Evolutionary conservation across 2,113 vertebrate genomes (phyloP), one percentile per base, ranked within the genome.

Genomic region (Blennius ocellaris): DNA sequence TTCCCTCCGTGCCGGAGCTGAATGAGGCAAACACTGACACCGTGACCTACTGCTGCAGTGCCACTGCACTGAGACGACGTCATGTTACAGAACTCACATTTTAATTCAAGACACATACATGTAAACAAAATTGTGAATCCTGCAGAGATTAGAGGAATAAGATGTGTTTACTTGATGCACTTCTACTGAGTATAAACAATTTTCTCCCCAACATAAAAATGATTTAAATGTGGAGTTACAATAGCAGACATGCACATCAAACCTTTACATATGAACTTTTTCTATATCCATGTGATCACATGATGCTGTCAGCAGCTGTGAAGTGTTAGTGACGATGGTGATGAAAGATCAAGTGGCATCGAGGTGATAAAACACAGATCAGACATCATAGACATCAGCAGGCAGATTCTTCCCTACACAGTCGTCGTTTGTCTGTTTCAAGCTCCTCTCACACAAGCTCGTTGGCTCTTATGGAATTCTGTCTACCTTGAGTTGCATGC

Each of bases 41-140:
- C 55, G 7, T 80, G 85, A 79, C 81, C 80, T 73, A 76, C 65
- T 84, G 66, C 65, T 63, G 21, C 39, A 14, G 82, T 43, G 57
- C 66, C 11, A 54, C 43, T 59, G 64, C 55, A 61, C 36, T 52
- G 14, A 65, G 37, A 65, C 3, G 6, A 37, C 44, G 48, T 62
- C 50, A 64, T 21, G 45, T 72, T 14, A 54, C 47, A 30, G 21
- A 30, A 30, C 21, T 30, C 10, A 5, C 36, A 40, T 76, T 75
- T 49, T 48, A 36, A 69, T 51, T 43, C 8, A 39, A 67, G 21
- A 76, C 44, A 62, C 6, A 14, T 17, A 9, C 11, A 40, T 11
- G 11, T 8, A 11, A 53, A 55, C 30, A 39, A 49, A 21, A 5
- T 5, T 43, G 21, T 43, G 58, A n/a, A 48, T 12, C 49, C 9